Evolutionary conservation across 2,797 vertebrate species (phyloP), one percentile per base, ranked within the genome.

Genomic region (Hypotaenidia philippensis): DNA sequence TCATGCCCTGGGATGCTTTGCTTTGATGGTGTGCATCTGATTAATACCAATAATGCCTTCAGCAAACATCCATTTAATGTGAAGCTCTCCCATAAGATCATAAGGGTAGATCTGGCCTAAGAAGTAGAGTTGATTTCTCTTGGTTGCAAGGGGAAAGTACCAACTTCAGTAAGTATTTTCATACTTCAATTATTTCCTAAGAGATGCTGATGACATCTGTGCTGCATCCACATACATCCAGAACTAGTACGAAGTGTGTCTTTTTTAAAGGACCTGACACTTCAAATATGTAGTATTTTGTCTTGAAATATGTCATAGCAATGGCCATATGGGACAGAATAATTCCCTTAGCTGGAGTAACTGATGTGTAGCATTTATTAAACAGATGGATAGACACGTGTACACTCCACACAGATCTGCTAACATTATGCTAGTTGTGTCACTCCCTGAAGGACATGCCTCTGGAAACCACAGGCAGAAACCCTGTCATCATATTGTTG

Each of bases 401-500:
- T 63, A 81, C 21, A 3, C 40, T 72, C 70, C 50, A 75, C 31
- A 57, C 19, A 68, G 77, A 83, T 84, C 66, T 92, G 76, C 32
- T 85, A 59, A 81, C 72, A 27, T 66, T 44, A 61, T 52, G 75
- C 50, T 36, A 83, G 57, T 21, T 56, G 61, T 49, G 72, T 64
- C 72, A 63, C n/a, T 87, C 71, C 60, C 87, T 80, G 36, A 87
- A 94, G 92, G 29, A 89, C 1, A 3, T 23, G 81, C 53, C 83
- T 89, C 68, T 80, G 69, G 83, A 96, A 96, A 95, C 36, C 68
- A 71, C 78, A 77, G 56, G n/a, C 90, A 95, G 87, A 85, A 81
- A 69, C 50, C 50, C 64, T 91, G 61, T 94, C 76, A 80, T 92
- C 64, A 31, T 71, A 70, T 40, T 79, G 76, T 81, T 59, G 65